These are phyloP conservation scores for Microctonus hyperodae DNA, from an alignment of 2,888 invertebrate species.

Conservation along the genomic window DNA sequence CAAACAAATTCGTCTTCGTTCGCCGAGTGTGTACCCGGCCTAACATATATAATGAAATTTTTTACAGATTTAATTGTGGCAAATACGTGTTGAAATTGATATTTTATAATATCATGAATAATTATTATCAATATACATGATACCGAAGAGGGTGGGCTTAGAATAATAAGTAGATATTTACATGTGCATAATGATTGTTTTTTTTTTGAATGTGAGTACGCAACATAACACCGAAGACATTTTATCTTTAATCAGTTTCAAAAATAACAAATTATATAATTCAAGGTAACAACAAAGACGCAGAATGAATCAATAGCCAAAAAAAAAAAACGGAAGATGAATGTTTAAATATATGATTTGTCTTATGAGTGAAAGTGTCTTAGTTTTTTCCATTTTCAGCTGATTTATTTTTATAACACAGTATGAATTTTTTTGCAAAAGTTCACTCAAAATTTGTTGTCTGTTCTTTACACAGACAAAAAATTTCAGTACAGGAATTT, in stretches of 20 bases:
- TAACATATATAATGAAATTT: too few relatives aligned
- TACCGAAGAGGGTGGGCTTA: conserved; percentile 41
- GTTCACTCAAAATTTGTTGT: too few relatives aligned
- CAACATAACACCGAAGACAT: neutral
- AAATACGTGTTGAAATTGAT: neutral
- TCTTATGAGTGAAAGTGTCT: conserved; percentile 48
- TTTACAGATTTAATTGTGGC: conserved; percentile 3
- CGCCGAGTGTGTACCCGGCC: too few relatives aligned
- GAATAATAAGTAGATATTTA: conserved; percentile 12
- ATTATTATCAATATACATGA: conserved; percentile 17
- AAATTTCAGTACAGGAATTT: too few relatives aligned
- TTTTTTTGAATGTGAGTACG: neutral
- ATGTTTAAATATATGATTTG: conserved; percentile 29
- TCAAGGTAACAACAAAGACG: neutral
- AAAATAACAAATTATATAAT: neutral
- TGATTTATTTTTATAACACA: conserved; percentile 20
- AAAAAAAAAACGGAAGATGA: conserved; percentile 35
- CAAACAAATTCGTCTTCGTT: too few relatives aligned
- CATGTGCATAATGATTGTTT: neutral
- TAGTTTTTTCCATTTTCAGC: conserved; percentile 33
- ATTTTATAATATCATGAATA: neutral
- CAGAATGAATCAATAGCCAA: conserved; percentile 24
- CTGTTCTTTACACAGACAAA: too few relatives aligned
- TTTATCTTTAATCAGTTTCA: neutral
- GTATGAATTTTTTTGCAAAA: too few relatives aligned